Conservation (phyloP, 2,797 vertebrate species). For the Acomys russatus region DNA sequence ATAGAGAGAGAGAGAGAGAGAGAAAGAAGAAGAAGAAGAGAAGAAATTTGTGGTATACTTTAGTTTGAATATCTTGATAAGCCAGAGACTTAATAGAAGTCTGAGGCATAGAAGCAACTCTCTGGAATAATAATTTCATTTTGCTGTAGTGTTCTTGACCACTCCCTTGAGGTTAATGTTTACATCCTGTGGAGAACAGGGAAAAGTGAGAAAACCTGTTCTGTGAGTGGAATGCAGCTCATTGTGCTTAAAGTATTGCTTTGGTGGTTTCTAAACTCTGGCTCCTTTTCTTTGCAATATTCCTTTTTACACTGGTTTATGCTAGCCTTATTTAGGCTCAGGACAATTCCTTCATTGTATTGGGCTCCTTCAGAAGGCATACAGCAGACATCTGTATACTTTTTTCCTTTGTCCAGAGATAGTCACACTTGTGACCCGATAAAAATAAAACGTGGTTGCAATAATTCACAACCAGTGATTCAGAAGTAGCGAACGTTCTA, state of each 20-base stretch:
- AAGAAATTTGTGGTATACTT: background rate
- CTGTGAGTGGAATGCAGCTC: background rate
- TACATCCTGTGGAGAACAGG: background rate
- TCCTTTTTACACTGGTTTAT: constrained; percentile 69
- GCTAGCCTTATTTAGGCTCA: constrained; percentile 68
- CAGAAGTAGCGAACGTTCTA: background rate
- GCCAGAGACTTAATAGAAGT: background rate
- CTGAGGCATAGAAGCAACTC: background rate
- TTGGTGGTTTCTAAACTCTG: constrained; percentile 82
- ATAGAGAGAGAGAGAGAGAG: background rate
- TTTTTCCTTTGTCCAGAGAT: constrained; percentile 35
- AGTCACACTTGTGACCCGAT: background rate
- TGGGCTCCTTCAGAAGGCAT: constrained; percentile 59
- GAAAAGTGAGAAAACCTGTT: background rate
- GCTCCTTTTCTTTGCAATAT: constrained; percentile 78
- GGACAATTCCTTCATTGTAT: constrained; percentile 77
- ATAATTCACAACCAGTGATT: constrained; percentile 41
- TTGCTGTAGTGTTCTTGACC: background rate
- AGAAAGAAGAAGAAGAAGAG: background rate
- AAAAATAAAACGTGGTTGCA: constrained; percentile 9
- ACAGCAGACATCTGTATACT: constrained; percentile 17
- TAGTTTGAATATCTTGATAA: background rate
- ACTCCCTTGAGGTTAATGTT: background rate
- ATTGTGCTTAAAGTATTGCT: constrained; percentile 73
- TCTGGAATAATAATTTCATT: background rate